These are phyloP conservation scores for Dicrurus megarhynchus DNA, from an alignment of 2,113 vertebrate genomes.

Conservation along the genomic window DNA sequence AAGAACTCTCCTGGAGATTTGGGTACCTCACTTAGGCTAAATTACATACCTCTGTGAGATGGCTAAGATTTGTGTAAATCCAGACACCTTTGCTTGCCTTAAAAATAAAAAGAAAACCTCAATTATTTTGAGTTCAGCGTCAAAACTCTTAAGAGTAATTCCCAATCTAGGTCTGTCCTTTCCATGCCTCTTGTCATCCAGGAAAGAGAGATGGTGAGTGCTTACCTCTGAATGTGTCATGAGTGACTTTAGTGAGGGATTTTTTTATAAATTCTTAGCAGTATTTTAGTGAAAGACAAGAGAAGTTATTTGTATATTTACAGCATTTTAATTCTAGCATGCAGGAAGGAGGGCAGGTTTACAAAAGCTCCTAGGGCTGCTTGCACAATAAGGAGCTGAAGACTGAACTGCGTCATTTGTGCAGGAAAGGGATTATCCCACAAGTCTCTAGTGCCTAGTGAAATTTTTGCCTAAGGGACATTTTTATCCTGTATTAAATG, in stretches of 20 bases:
- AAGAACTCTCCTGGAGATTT: neutral
- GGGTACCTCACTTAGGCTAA: neutral
- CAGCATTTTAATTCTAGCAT: neutral
- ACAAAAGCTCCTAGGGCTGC: neutral
- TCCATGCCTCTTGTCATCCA: neutral
- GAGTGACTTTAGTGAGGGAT: neutral
- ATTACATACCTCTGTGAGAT: neutral
- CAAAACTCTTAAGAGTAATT: neutral
- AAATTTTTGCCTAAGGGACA: constrained; percentile 19
- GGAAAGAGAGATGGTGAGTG: neutral
- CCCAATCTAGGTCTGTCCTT: neutral
- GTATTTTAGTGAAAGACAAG: neutral
- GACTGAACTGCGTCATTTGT: neutral
- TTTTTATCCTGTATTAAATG: neutral
- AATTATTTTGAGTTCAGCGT: neutral
- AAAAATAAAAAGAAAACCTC: neutral
- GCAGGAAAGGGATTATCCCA: neutral
- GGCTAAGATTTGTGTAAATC: neutral
- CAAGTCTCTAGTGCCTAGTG: neutral
- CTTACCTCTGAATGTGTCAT: neutral
- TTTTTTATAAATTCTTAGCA: neutral
- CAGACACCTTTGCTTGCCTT: neutral
- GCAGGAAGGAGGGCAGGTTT: neutral
- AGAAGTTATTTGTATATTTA: neutral
- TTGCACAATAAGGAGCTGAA: neutral